These are phyloP conservation scores for Genyomyrus donnyi DNA, from an alignment of 2,113 vertebrate genomes.

Conservation along the genomic window DNA sequence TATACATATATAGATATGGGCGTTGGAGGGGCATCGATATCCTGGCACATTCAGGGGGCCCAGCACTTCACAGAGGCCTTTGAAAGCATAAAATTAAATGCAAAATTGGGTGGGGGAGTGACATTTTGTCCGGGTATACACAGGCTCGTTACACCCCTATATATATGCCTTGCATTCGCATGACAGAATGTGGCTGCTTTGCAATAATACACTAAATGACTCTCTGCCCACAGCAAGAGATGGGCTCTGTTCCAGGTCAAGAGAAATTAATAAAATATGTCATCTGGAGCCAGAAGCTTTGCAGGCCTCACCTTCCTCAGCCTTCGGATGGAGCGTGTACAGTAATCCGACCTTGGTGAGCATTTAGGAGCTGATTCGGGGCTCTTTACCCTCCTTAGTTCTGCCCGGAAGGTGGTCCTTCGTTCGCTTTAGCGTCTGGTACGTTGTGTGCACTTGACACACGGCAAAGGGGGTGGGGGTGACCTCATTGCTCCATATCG, in stretches of 20 bases:
- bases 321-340: too few relatives aligned
- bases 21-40: background rate
- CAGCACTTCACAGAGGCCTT: background rate
- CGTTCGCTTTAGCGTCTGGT: background rate
- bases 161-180: background rate
- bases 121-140: background rate
- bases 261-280: background rate
- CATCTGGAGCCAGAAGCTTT: background rate
- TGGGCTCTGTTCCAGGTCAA: background rate
- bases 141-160: background rate
- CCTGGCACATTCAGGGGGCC: background rate
- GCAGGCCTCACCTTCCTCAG: background rate
- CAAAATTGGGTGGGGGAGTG: background rate
- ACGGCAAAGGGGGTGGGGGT: background rate
- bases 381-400: background rate
- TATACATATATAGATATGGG: background rate
- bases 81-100: background rate
- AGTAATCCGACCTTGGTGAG: background rate
- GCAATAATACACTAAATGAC: background rate
- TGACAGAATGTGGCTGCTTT: background rate
- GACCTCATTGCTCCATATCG: conserved; percentile 6
- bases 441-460: background rate
- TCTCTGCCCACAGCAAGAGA: background rate
- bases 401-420: background rate
- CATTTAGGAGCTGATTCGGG: background rate